Percentiles rank a stretch among this genome's conserved stretches.
These are phyloP conservation scores for Spisula subtruncata DNA, from an alignment of 2,888 invertebrate genomes.

Conservation along the genomic window DNA sequence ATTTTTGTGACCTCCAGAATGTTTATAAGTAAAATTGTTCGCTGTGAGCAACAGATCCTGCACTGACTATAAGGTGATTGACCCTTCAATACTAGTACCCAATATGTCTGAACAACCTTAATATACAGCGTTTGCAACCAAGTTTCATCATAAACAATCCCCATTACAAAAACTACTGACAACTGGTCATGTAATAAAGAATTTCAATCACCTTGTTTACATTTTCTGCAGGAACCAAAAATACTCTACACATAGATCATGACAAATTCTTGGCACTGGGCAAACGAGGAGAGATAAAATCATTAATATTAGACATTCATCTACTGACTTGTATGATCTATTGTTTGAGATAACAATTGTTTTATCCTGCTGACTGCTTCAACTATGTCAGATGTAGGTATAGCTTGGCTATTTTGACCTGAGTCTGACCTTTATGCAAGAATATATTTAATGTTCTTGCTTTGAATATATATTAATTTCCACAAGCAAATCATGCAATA, in stretches of 20 bases:
- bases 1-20: no score
- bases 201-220: constrained; percentile 25
- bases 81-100: no score
- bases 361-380: background rate
- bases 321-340: constrained; percentile 17
- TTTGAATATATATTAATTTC: no score
- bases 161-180: background rate
- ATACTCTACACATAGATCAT: constrained; percentile 18
- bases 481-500: no score
- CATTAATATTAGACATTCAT: constrained; percentile 24
- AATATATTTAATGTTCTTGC: no score
- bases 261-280: constrained; percentile 39
- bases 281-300: constrained; percentile 25
- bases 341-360: background rate
- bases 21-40: no score
- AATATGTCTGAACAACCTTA: no score
- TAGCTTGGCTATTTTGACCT: no score
- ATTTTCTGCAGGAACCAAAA: constrained; percentile 4
- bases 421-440: no score
- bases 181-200: background rate
- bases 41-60: no score
- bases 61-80: no score
- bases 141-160: background rate
- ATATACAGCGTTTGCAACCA: no score
- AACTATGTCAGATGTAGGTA: background rate